Evolutionary conservation across 2,797 vertebrate genomes (phyloP), one percentile per base, ranked within the genome.

Genomic region (Falco naumanni): DNA sequence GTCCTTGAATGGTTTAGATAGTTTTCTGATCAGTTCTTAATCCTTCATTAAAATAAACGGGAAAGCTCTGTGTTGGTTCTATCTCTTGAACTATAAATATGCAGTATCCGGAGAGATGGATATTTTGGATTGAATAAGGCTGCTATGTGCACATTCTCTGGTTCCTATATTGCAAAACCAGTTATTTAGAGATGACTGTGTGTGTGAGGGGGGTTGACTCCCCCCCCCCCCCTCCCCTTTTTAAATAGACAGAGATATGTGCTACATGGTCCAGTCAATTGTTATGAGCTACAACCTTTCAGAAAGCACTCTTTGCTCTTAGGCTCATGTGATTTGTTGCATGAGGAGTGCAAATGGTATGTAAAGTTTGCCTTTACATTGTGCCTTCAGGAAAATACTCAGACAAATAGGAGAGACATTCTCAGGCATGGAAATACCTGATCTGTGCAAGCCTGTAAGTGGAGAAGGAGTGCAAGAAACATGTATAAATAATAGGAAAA

Each of bases 11-110:
- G 90, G 93, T 94, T 96, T 48, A 94, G 43, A 94, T 96, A 76
- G 72, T 94, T 95, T 86, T 94, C 94, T 65, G 85, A 96, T 92
- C 97, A 85, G 83, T 96, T 90, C 92, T 89, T 97, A 94, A 45
- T 84, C 90, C 88, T 91, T 87, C 77, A 92, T 95, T 87, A 89
- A 88, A 92, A 95, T 89, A 96, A 96, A 53, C 47, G 29, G 81
- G 94, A 95, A 97, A 96, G 93, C 56, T 84, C 69, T 75, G 69
- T 31, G 56, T 47, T 83, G 64, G 78, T 93, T 74, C 86, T 90
- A 45, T 93, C 92, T 76, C 92, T 87, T 5, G 22, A 56, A 91
- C 97, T 95, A 94, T 91, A 96, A 96, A 97, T 95, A 97, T 24
- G 51, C 74, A 87, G 75, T 83, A 85, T 90, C 61, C 9, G 70